phyloP scores from a whole-genome alignment of 2,888 invertebrate genomes.

The Drosophila subquinaria region DNA sequence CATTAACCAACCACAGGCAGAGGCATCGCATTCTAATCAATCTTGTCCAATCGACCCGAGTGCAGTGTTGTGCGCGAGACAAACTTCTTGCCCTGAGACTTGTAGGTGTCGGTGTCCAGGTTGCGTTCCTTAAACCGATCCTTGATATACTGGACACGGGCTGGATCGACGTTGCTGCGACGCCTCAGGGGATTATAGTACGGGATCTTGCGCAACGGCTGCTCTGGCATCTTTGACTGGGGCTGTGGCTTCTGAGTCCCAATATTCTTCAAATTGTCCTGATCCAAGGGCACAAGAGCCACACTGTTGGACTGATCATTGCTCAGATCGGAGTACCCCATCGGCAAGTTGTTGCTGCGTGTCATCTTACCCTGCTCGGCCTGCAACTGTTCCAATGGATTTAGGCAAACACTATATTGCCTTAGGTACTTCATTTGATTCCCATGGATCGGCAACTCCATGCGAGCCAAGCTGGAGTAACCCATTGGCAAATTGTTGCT shows the following conservation, averaged over 20 bases:
- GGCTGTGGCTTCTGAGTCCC: slow-evolving; percentile 20
- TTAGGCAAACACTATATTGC: slow-evolving; percentile 14
- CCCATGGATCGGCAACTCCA: slow-evolving; percentile 1
- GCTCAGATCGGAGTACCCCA: slow-evolving; percentile 8
- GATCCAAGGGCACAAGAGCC: slow-evolving; percentile 22
- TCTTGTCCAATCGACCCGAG: slow-evolving; percentile 61
- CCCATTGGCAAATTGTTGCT: slow-evolving; percentile 9
- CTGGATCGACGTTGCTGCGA: slow-evolving; percentile 57
- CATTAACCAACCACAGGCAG: slow-evolving; percentile 2
- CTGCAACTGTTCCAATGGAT: slow-evolving; percentile 20
- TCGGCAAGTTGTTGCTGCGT: slow-evolving; percentile 12
- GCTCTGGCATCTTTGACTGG: slow-evolving; percentile 25
- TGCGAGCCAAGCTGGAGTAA: slow-evolving; percentile 4
- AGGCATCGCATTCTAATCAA: slow-evolving; percentile 32
- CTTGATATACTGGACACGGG: slow-evolving; percentile 58
- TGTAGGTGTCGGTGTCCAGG: slow-evolving; percentile 36
- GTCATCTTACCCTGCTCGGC: slow-evolving; percentile 15
- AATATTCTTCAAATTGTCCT: slow-evolving; percentile 21
- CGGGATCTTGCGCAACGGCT: slow-evolving; percentile 27
- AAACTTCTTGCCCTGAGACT: slow-evolving; percentile 47
- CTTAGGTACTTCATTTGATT: slow-evolving; percentile 2
- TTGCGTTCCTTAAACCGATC: slow-evolving; percentile 48
- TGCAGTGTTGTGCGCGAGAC: slow-evolving; percentile 58
- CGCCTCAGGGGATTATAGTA: slow-evolving; percentile 55
- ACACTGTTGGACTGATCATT: slow-evolving; percentile 5